Base-by-base conservation (phyloP, 2,888 invertebrate genomes). In the Actias luna region DNA sequence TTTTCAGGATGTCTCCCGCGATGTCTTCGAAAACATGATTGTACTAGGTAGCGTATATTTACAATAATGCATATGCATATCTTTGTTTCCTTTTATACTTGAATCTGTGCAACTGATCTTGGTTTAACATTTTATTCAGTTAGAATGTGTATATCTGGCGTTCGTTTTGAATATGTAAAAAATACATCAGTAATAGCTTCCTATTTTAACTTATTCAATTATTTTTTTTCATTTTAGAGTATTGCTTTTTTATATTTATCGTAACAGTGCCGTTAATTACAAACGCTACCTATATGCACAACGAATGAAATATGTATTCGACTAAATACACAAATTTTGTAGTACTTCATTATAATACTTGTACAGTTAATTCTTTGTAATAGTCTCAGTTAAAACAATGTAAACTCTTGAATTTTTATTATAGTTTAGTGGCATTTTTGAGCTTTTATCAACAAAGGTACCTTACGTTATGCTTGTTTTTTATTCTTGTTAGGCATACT, bases 1-100 rank as follows among this genome's bases (percentile, higher is more conserved):
- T 92, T 92, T 73, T 92, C 92, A 92, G 92, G 92, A 92, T 87
- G 85, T 86, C 92, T 92, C 92, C 92, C 92, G 92, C 91, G 89
- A 84, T 83, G 90, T 87, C 89, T 91, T 89, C 74, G 78, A 84
- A 85, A 85, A 83, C 83, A 82, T 76, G 78, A 82, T 78, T 76
- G 74, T 79, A 78, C 74, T 78, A 76, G 55, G 55, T 55, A 55
- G 29, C 55, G 29, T 55, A 29, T 55, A 55, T 55, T 55, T 55
- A 55, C 55, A 55, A 55, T 16, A 55, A 55, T 55, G 55, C 29
- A 55, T 55, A 55, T 55, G 29, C 0, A 55, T 5, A 55, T 29
- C 61, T 36, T 22, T 31, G 1, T 59, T 16, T 55, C 1, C n/a
- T 16, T 29, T 55, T 14, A 55, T n/a, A 29, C 16, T 29, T 27